Evolutionary conservation across 23 tunicate genomes (phyloP).

Genomic region (Phallusia fumigata): DNA sequence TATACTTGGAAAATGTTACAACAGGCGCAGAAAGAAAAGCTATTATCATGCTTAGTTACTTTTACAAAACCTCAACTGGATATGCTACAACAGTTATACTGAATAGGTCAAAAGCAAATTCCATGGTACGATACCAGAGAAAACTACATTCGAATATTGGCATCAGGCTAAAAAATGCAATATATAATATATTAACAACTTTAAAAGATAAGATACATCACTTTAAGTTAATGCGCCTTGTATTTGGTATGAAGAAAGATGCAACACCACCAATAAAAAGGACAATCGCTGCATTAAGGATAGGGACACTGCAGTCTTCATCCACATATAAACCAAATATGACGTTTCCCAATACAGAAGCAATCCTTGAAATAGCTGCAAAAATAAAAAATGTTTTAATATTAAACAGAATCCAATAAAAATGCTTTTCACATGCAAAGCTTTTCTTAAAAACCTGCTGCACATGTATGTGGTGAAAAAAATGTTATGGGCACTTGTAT

Average conservation of each 20-base stretch:
- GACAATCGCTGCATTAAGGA: slow-evolving; percentile 37
- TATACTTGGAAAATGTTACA: too few relatives aligned
- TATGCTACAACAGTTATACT: too few relatives aligned
- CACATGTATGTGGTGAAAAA: too few relatives aligned
- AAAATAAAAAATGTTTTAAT: background rate
- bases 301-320: slow-evolving; percentile 65
- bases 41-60: too few relatives aligned
- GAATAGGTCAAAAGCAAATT: too few relatives aligned
- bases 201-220: background rate
- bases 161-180: too few relatives aligned
- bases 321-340: slow-evolving; percentile 76
- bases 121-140: too few relatives aligned
- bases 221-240: slow-evolving; percentile 27
- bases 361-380: slow-evolving; percentile 68
- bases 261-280: slow-evolving; percentile 41
- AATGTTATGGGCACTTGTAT: too few relatives aligned
- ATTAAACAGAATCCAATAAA: background rate
- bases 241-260: slow-evolving; percentile 68
- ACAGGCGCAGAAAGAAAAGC: too few relatives aligned
- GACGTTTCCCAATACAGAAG: slow-evolving; percentile 65
- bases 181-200: background rate
- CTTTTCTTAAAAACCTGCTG: background rate
- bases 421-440: background rate
- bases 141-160: too few relatives aligned
- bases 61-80: too few relatives aligned